Evolutionary conservation across 2,888 invertebrate species (phyloP), one percentile per base, ranked within the genome.

Genomic region (Enchytraeus crypticus): DNA sequence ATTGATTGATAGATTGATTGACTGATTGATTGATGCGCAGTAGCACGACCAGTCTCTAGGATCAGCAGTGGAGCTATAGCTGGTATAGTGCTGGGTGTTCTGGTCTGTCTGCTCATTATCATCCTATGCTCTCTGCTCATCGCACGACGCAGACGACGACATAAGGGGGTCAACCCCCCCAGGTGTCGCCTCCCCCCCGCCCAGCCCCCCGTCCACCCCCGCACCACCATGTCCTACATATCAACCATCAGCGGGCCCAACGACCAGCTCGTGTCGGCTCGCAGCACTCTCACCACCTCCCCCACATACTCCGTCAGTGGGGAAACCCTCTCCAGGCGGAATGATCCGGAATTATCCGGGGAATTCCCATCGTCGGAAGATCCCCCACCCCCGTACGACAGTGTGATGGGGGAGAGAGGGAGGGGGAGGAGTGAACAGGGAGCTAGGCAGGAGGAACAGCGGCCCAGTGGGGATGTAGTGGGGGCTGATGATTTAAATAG

Each of bases 361-460:
- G 34, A 27, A 11, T 54, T 54, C 43, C n/a, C n/a, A 14, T 8
- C 49, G n/a, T n/a, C 32, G 2, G 58, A 58, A n/a, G 51, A 38
- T 38, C 38, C 58, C 2, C 58, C 58, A 8, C 58, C 58, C 8
- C 51, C 58, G 5, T 58, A 58, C 29, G 51, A 51, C 51, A 58
- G 58, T 21, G 58, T 58, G 2, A 47, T 58, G 11, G 38, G 38
- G 8, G 38, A 38, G 18, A 8, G 11, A 38, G 38, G 11, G 11
- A 38, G 38, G 11, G 38, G 38, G 18, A 8, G 18, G 18, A 38
- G 38, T 14, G 38, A 38, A 14, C 18, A 8, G 11, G 38, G 38
- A 14, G 38, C 18, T 18, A n/a, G n/a, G n/a, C n/a, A n/a, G n/a
- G 18, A 14, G 11, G 18, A 18, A 14, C 38, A 38, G 18, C 38